Conservation (phyloP, 2,797 vertebrate genomes). For the Adelosebastes latens region DNA sequence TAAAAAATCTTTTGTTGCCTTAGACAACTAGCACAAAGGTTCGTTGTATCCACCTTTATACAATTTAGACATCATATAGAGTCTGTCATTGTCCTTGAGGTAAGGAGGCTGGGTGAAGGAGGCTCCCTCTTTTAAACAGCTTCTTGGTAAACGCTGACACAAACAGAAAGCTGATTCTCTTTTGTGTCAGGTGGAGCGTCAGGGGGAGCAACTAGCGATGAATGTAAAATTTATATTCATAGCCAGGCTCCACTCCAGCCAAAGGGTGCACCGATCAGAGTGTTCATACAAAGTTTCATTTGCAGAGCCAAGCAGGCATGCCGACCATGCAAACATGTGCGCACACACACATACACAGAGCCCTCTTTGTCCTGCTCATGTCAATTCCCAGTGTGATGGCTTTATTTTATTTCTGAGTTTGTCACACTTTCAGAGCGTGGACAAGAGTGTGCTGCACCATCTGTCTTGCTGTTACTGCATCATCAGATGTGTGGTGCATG, state of each 20-base stretch:
- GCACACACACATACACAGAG: not conserved
- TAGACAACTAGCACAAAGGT: conserved; percentile 3
- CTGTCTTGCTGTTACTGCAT: conserved; percentile 37
- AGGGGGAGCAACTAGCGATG: conserved; percentile 55
- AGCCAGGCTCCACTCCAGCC: conserved; percentile 64
- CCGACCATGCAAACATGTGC: conserved; percentile 14
- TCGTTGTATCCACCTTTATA: conserved; percentile 13
- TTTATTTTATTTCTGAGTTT: conserved; percentile 65
- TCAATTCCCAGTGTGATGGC: conserved; percentile 51
- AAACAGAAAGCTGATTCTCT: conserved; percentile 77
- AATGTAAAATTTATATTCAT: conserved; percentile 80
- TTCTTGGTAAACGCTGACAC: conserved; percentile 75
- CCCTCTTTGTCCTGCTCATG: conserved; percentile 28
- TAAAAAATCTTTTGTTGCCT: conserved; percentile 16
- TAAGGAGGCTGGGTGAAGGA: conserved; percentile 55
- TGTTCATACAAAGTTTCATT: conserved; percentile 77
- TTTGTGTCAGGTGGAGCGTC: conserved; percentile 70
- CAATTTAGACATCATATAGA: conserved; percentile 20
- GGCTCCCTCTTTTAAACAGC: conserved; percentile 62
- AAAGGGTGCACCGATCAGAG: conserved; percentile 65
- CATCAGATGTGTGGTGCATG: conserved; percentile 19
- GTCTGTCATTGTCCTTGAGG: conserved; percentile 59
- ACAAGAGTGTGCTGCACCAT: conserved; percentile 28
- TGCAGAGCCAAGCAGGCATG: conserved; percentile 67
- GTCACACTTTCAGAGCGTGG: conserved; percentile 32